A percentile compares a stretch with the other conserved stretches of the same genome.
phyloP scores from a whole-genome alignment of 2,888 invertebrate species.

The Cheilosia pagana region DNA sequence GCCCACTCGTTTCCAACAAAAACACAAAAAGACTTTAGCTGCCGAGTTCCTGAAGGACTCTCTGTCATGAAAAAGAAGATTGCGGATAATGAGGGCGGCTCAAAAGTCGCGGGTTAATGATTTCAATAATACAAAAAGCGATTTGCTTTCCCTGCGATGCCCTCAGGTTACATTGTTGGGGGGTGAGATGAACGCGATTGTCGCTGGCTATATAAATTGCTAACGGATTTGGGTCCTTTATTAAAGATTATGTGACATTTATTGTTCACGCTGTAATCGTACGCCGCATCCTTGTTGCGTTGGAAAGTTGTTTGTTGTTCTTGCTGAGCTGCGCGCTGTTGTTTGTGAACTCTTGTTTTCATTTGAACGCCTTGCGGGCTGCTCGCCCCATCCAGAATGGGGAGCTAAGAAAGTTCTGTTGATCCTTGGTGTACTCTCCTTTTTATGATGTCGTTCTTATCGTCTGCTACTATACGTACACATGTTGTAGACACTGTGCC shows the following conservation, averaged over 20 bases:
- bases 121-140: slow-evolving; percentile 74
- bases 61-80: slow-evolving; percentile 38
- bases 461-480: slow-evolving; percentile 37
- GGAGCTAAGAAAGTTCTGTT: slow-evolving; percentile 1
- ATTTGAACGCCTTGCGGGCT: slow-evolving; percentile 72
- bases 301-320: slow-evolving; percentile 51
- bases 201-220: slow-evolving; percentile 67
- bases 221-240: slow-evolving; percentile 76
- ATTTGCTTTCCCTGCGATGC: slow-evolving; percentile 64
- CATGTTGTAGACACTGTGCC: slow-evolving; percentile 61
- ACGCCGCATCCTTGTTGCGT: slow-evolving; percentile 71
- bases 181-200: slow-evolving; percentile 20
- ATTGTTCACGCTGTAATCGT: slow-evolving; percentile 83
- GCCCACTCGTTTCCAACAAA: slow-evolving; percentile 17
- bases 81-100: slow-evolving; percentile 68
- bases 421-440: slow-evolving; percentile 2
- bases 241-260: slow-evolving; percentile 84
- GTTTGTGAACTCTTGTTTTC: slow-evolving; percentile 68
- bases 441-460: slow-evolving; percentile 22
- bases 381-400: slow-evolving; percentile 38
- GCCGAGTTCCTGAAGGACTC: slow-evolving; percentile 56
- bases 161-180: slow-evolving; percentile 47
- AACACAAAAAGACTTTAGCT: slow-evolving; percentile 8
- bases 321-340: slow-evolving; percentile 40
- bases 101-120: slow-evolving; percentile 74